A percentile compares a stretch with the other conserved stretches of the same genome.
Conservation (phyloP, 2,888 invertebrate genomes). For the Mythimna albipuncta region DNA sequence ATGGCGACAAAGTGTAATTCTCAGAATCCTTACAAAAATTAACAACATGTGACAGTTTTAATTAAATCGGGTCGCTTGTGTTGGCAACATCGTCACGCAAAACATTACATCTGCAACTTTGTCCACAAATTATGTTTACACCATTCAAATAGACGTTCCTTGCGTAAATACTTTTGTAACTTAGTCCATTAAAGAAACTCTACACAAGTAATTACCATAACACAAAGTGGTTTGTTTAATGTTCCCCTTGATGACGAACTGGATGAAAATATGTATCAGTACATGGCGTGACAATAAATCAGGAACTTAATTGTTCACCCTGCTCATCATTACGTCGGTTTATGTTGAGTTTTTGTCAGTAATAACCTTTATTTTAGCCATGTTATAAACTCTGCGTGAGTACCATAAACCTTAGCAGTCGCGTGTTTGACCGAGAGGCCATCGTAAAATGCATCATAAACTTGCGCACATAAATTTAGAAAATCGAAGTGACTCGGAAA, state of each 20-base stretch:
- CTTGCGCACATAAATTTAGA: slow-evolving; percentile 83
- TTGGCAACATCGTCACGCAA: slow-evolving; percentile 78
- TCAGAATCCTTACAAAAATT: slow-evolving; percentile 59
- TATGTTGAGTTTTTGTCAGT: slow-evolving; percentile 60
- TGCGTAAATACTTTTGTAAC: slow-evolving; percentile 86
- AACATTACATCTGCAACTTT: slow-evolving; percentile 85
- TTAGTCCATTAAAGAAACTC: slow-evolving; percentile 86
- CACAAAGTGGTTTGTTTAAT: slow-evolving; percentile 81
- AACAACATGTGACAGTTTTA: slow-evolving; percentile 78
- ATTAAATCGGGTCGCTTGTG: slow-evolving; percentile 83
- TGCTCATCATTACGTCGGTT: slow-evolving; percentile 43
- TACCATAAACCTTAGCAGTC: slow-evolving; percentile 82
- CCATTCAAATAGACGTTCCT: slow-evolving; percentile 86
- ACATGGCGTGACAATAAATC: slow-evolving; percentile 61
- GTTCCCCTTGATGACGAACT: slow-evolving; percentile 76
- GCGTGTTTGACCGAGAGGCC: slow-evolving; percentile 87
- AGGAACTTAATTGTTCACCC: slow-evolving; percentile 50
- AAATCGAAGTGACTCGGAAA: slow-evolving; percentile 80
- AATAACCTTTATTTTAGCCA: slow-evolving; percentile 79
- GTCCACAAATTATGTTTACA: slow-evolving; percentile 88
- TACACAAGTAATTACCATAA: slow-evolving; percentile 85
- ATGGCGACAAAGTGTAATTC: slow-evolving; percentile 39
- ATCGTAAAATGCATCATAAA: slow-evolving; percentile 88
- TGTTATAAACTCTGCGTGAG: slow-evolving; percentile 83
- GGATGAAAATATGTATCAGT: slow-evolving; percentile 67